phyloP scores from a whole-genome alignment of 2,113 vertebrate species.

The Numida meleagris region DNA sequence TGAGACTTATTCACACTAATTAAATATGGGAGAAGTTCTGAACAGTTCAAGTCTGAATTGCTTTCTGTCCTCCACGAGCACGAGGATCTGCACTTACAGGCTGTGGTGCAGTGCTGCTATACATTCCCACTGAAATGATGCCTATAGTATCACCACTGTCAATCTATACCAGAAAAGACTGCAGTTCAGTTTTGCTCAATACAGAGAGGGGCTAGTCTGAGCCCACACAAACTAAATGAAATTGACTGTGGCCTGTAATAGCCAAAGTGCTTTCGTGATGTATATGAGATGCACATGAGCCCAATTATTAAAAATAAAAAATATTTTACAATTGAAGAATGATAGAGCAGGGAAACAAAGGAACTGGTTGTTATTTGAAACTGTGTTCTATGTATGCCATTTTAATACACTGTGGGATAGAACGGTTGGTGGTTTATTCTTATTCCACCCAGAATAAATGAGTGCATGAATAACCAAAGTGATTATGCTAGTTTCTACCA shows the following conservation, averaged over 20 bases:
- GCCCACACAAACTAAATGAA: background rate
- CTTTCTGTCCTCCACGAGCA: background rate
- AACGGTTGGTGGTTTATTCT: background rate
- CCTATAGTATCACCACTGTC: background rate
- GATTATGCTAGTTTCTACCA: background rate
- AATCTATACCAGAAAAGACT: background rate
- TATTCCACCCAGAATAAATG: background rate
- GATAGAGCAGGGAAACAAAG: background rate
- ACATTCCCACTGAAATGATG: rapidly evolving
- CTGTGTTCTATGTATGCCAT: background rate
- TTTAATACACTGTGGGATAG: background rate
- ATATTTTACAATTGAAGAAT: background rate
- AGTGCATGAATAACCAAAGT: background rate
- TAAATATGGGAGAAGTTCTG: background rate
- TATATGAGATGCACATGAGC: background rate
- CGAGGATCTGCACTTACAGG: background rate
- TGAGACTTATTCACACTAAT: rapidly evolving
- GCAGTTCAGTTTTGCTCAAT: background rate
- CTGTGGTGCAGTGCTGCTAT: rapidly evolving
- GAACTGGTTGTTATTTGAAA: background rate
- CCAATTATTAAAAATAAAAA: background rate
- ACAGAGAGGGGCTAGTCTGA: background rate
- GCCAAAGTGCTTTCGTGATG: background rate
- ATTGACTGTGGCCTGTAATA: background rate
- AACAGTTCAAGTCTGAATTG: background rate